Base-by-base conservation (phyloP, 2,888 invertebrate genomes). In the Malachius bipustulatus region DNA sequence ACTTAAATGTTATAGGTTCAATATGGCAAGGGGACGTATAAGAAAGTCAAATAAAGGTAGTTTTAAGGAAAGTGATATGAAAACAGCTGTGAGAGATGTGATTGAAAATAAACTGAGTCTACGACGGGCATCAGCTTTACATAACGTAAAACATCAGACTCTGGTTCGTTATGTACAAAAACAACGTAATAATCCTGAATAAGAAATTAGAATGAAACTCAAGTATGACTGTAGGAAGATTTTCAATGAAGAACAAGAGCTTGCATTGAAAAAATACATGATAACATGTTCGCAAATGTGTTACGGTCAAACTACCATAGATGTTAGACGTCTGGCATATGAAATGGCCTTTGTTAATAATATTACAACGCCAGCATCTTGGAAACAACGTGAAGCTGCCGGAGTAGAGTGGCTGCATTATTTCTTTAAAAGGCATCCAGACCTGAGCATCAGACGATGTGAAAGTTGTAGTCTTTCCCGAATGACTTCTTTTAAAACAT, bases 391-490 rank as follows among this genome's bases (percentile, higher is more conserved):
- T 19, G n/a, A 6, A 19, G 24, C 24, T 19, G 24, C n/a, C 6
- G 24, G 24, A 19, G n/a, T 19, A 19, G 24, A 19, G 6, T 8
- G 24, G 24, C 6, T 19, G 24, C 24, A 19, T 19, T 6, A n/a
- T 19, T 19, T 19, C 24, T 19, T 19, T 19, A 19, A 19, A 19
- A 19, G 24, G n/a, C 24, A 19, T n/a, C 24, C 24, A 19, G 24
- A 19, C n/a, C n/a, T 19, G 24, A 19, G 6, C n/a, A 19, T 19
- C n/a, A 6, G 24, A n/a, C 24, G 6, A n/a, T n/a, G 6, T 6
- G 24, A 19, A 19, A 19, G 24, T 19, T 19, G 24, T 6, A 19
- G 24, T 19, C 24, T 19, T 19, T 19, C 24, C 6, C 24, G 24
- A 19, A 19, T 19, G 24, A 19, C 24, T 6, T 19, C 24, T 19